Conservation (phyloP, 64 coral and sea anemone genomes). For the Hydrozoanthus tunicans region DNA sequence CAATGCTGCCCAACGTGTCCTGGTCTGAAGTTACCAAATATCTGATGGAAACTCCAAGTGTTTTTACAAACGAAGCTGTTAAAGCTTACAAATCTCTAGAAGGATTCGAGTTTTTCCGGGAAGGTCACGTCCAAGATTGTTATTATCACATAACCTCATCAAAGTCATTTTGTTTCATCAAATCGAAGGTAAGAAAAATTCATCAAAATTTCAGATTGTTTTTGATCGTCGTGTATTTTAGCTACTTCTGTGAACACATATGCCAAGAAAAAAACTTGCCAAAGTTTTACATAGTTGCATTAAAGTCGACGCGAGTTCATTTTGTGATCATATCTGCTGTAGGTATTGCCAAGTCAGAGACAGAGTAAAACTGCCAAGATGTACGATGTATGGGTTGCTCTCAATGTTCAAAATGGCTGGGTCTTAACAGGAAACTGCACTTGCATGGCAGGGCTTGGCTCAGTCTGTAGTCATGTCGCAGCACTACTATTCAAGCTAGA, state of each 20-base stretch:
- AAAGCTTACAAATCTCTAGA: slow-evolving; percentile 38
- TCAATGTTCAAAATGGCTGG: slow-evolving; percentile 16
- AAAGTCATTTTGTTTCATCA: slow-evolving; percentile 3
- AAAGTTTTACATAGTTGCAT: not conserved
- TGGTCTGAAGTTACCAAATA: slow-evolving; percentile 36
- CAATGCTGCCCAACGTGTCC: not conserved
- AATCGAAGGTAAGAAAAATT: not conserved
- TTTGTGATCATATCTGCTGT: not conserved
- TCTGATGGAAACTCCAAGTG: slow-evolving; percentile 42
- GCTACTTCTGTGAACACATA: not conserved
- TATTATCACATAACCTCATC: not conserved
- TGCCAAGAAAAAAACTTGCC: not conserved
- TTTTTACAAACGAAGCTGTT: slow-evolving; percentile 28
- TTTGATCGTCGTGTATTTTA: not conserved
- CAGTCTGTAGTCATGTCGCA: slow-evolving; percentile 16
- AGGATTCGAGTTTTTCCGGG: not conserved
- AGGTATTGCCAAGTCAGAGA: slow-evolving; percentile 23
- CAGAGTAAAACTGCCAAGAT: slow-evolving; percentile 13
- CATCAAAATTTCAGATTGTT: not conserved
- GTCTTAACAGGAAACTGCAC: slow-evolving; percentile 39
- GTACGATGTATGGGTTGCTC: slow-evolving; percentile 24
- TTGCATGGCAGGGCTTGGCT: slow-evolving; percentile 17
- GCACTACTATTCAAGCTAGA: slow-evolving; percentile 13
- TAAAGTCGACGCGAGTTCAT: not conserved
- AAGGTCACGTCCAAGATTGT: not conserved